Base-by-base conservation (phyloP, 2,888 invertebrate genomes). In the Leptinotarsa juncta region DNA sequence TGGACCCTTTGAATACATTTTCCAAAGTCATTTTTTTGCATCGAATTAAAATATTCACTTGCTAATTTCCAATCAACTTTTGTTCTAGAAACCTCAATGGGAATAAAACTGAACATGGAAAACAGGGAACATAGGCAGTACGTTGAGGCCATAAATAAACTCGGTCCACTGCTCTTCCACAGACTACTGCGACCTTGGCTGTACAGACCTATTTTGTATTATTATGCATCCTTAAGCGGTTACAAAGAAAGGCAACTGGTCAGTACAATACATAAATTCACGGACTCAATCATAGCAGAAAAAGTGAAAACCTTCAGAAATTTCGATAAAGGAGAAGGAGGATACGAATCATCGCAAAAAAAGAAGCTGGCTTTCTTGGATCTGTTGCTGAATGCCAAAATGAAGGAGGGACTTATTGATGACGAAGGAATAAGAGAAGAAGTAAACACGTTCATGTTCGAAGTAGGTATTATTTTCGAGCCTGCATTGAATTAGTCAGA, bases 391-490 rank as follows among this genome's bases (percentile, higher is more conserved):
- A 79, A 81, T 69, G 83, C 79, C 0, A 80, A 82, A 72, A 48
- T 78, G 26, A 73, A 69, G 7, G 78, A 81, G 14, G 81, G 78
- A 3, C 48, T 72, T 51, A 83, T 85, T 60, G 82, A 83, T 66
- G 76, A 81, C 57, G 72, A 81, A 68, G 91, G 91, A 3, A 90
- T 92, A 0, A 89, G 90, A 79, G 91, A 91, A 82, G 92, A 92
- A 86, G 91, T 92, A 2, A 91, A 92, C 76, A 92, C 92, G 0
- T 92, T 92, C 74, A 91, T 91, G 90, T 84, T 85, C 76, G 85
- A 82, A 78, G 84, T 83, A 74, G 66, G 65, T 20, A 20, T 20
- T 20, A 20, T 20, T 20, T 20, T 20, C 20, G 20, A 20, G 20
- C 20, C 20, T 20, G 20, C 20, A 20, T 20, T 20, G 20, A 1